A percentile compares a stretch with the other conserved stretches of the same genome.
Conservation (phyloP, 1,140 invertebrate species). For the Eueides isabella region DNA sequence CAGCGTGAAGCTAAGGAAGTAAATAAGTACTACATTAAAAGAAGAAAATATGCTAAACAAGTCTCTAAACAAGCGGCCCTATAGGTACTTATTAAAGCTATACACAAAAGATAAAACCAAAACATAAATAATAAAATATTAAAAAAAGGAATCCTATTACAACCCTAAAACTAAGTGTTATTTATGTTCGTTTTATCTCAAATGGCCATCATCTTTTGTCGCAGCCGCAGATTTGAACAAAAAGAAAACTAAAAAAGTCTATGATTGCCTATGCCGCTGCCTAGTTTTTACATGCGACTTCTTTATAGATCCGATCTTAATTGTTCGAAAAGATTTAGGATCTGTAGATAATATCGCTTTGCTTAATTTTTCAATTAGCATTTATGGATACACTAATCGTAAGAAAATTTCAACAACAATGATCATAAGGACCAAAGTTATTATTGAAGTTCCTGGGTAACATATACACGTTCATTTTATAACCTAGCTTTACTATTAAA, state of each 20-base stretch:
- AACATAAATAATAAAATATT: conserved; percentile 29
- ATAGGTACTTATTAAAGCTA: not conserved
- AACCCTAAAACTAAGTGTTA: conserved; percentile 64
- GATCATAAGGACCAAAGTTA: no score
- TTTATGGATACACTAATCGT: not conserved
- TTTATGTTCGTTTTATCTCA: conserved; percentile 71
- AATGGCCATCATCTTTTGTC: conserved; percentile 68
- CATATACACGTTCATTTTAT: no score
- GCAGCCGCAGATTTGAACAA: conserved; percentile 45
- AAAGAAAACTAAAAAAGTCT: conserved; percentile 51
- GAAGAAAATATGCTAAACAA: not conserved
- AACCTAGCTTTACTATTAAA: no score
- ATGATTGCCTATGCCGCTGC: conserved; percentile 37
- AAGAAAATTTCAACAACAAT: not conserved
- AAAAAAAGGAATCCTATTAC: conserved; percentile 32
- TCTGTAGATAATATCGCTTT: conserved; percentile 49
- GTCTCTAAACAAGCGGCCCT: not conserved
- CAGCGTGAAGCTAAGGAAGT: no score
- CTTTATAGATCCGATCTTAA: conserved; percentile 60
- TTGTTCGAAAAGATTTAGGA: conserved; percentile 14
- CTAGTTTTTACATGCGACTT: conserved; percentile 59
- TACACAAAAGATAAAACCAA: not conserved
- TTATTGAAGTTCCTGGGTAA: no score
- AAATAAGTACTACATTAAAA: not conserved
- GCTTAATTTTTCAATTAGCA: conserved; percentile 39